Evolutionary conservation across 2,888 invertebrate genomes (phyloP), one percentile per base, ranked within the genome.

Genomic region (Melanostoma scalare): DNA sequence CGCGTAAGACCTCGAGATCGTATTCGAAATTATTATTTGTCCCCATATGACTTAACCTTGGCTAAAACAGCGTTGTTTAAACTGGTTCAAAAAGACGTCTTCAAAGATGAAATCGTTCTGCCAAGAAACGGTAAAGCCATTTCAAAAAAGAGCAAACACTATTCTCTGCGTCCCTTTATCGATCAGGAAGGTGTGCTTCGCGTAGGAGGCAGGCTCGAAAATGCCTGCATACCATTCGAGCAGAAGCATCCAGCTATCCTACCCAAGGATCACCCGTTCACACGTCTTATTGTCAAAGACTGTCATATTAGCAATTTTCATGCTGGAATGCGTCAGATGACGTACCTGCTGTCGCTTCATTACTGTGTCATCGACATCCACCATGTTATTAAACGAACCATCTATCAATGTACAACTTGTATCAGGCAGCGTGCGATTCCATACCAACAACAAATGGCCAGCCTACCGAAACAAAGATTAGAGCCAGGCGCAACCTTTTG

Each of bases 361-460:
- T 81, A 85, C 61, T 80, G 67, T 63, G 73, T 85, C 53, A 75
- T 77, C 42, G 50, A 74, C 30, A 42, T 61, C 1, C 10, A 55
- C 2, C 50, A 67, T 31, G n/a, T 78, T 3, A 60, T 85, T 6
- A 85, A 78, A 53, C 73, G 56, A 35, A 60, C 55, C 48, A 80
- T 85, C 5, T 86, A 63, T 50, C 76, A 68, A 31, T 85, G 85
- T 42, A 52, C 46, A 65, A 80, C 53, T 5, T 85, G 85, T 6
- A 76, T 78, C 46, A 38, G 78, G 44, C 67, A 63, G 0, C 68
- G 56, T 3, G 63, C 44, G 6, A 20, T 69, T 38, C 33, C 55
- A 0, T 58, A 10, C n/a, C 38, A 46, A n/a, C 75, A 84, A 53
- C 52, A 82, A 30, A 84, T 85, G 73, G 79, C 30, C 8, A 60